Base-by-base conservation (phyloP, 2,888 invertebrate species). In the Sipha maydis region DNA sequence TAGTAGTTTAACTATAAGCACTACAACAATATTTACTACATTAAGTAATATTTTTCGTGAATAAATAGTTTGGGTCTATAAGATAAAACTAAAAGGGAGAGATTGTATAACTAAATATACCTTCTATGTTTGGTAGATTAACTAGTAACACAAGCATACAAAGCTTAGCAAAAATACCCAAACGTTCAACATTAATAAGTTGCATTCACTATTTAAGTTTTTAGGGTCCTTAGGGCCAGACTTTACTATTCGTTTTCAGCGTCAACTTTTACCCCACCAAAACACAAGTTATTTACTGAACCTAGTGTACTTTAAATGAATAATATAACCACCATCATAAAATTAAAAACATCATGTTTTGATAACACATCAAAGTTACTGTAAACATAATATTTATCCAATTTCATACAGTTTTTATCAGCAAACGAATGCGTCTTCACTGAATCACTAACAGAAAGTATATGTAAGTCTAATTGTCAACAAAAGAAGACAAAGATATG, bases 401-500 rank as follows among this genome's bases (percentile, higher is more conserved):
- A 25, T 0, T 25, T 21, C 7, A 0, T 21, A 3, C 21, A 61
- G 19, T 61, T 61, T 25, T 61, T 61, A 61, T 61, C 61, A 61
- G 61, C 61, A 25, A 61, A 25, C 61, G 25, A 1, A 17, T 61
- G 61, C 19, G 25, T 61, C 21, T 61, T 61, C 21, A 61, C 25
- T 61, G 61, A 61, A 21, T 25, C 61, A 21, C 25, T 61, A 61
- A 5, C 25, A 21, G 61, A 61, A 21, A 61, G 61, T 14, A 14
- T 48, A 4, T 21, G 0, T 8, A 21, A 25, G 25, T 25, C 61
- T 25, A 83, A 83, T 54, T n/a, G 31, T 54, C 17, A 25, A 25
- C 83, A 83, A 54, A 69, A 71, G 17, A 17, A n/a, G 73, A 83
- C 83, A 73, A 71, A 17, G 25, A 54, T 73, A 83, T n/a, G 19